Conservation (phyloP, 2,797 vertebrate genomes). For the Telmatherina bonti region DNA sequence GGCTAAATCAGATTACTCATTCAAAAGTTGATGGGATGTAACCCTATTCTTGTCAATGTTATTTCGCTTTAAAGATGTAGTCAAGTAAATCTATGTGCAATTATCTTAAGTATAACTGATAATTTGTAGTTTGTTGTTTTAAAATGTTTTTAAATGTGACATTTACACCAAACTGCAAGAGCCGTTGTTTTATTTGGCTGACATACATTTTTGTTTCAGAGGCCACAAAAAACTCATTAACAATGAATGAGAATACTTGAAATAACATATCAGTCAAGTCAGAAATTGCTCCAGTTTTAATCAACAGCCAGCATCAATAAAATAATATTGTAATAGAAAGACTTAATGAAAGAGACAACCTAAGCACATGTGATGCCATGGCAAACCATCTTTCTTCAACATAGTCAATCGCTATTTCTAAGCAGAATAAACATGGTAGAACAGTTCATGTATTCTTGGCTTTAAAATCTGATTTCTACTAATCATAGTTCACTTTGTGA, state of each 20-base stretch:
- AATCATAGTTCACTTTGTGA: conserved; percentile 6
- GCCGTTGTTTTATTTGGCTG: conserved; percentile 6
- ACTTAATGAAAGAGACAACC: conserved; percentile 15
- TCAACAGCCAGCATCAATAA: background rate
- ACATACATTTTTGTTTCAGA: conserved; percentile 11
- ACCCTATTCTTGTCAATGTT: background rate
- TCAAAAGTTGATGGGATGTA: background rate
- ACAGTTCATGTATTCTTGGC: background rate
- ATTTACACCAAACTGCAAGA: background rate
- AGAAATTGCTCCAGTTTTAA: background rate
- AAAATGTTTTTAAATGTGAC: background rate
- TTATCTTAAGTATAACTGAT: background rate
- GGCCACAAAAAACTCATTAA: background rate
- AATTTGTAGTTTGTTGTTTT: background rate
- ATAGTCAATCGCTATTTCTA: background rate
- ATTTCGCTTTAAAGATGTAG: too few relatives aligned
- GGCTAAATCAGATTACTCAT: background rate
- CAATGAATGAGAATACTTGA: conserved; percentile 5
- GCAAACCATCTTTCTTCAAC: conserved; percentile 5
- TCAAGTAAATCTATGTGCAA: too few relatives aligned
- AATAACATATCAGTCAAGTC: conserved; percentile 12
- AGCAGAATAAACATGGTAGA: background rate
- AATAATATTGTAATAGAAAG: conserved; percentile 15
- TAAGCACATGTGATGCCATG: conserved; percentile 10
- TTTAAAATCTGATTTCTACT: background rate